phyloP scores from a whole-genome alignment of 2,888 invertebrate genomes.

The Leucozona laternaria region DNA sequence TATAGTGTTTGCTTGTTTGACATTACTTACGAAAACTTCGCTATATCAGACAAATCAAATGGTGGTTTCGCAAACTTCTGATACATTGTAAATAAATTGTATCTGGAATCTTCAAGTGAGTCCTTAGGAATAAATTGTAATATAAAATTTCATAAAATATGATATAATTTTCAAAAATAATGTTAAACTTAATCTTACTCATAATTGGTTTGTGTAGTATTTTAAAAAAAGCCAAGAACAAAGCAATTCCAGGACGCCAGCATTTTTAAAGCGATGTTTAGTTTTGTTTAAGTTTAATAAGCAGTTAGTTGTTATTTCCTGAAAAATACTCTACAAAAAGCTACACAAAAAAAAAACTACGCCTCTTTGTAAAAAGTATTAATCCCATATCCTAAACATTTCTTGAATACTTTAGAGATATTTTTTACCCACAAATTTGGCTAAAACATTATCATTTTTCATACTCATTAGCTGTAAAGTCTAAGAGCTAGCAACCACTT shows the following conservation, averaged over 20 bases:
- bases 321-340: conserved; percentile 13
- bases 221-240: conserved; percentile 11
- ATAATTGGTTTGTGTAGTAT: not conserved
- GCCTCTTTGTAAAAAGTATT: too few species aligned
- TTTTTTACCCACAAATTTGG: too few species aligned
- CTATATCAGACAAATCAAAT: conserved; percentile 82
- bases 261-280: conserved; percentile 14
- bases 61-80: conserved; percentile 83
- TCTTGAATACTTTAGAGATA: too few species aligned
- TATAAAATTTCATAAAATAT: not conserved
- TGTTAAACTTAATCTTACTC: not conserved
- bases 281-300: not conserved
- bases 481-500: too few species aligned
- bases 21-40: conserved; percentile 82
- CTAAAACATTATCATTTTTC: too few species aligned
- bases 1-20: not conserved
- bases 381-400: too few species aligned
- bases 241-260: conserved; percentile 13
- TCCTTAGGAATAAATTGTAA: conserved; percentile 78
- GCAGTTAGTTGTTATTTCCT: conserved; percentile 4
- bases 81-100: conserved; percentile 83
- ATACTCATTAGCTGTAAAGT: too few species aligned
- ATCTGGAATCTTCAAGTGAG: conserved; percentile 82
- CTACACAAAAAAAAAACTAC: not conserved
- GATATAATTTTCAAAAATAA: not conserved